Conservation (phyloP, 2,888 invertebrate species). For the Chaetogeoica ovagalla region DNA sequence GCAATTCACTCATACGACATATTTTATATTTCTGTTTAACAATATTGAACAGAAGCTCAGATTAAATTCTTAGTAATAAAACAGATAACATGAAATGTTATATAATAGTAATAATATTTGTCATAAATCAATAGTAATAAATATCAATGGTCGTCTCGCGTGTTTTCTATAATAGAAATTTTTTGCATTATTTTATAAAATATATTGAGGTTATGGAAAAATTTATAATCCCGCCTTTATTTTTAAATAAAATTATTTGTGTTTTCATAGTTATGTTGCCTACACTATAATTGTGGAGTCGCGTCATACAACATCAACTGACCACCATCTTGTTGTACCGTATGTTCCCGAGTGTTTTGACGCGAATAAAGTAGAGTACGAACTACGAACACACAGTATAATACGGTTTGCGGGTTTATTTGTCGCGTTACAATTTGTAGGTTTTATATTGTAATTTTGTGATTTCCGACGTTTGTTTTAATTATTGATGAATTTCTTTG, state of each 20-base stretch:
- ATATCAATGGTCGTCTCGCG: too few relatives aligned
- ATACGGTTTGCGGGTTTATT: background rate
- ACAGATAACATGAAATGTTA: too few relatives aligned
- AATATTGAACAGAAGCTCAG: too few relatives aligned
- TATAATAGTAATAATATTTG: too few relatives aligned
- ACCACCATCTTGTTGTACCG: slow-evolving; percentile 41
- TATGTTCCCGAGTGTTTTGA: background rate
- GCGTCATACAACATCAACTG: slow-evolving; percentile 44
- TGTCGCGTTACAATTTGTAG: background rate
- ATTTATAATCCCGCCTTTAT: background rate
- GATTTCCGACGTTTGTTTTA: background rate
- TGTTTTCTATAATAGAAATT: too few relatives aligned
- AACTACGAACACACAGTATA: too few relatives aligned
- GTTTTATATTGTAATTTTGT: background rate
- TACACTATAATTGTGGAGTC: slow-evolving; percentile 24
- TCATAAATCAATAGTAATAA: too few relatives aligned
- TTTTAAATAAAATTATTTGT: background rate
- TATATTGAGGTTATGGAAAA: background rate
- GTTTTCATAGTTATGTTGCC: background rate
- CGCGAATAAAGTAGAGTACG: background rate
- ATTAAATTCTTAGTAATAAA: too few relatives aligned
- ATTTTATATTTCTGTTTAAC: too few relatives aligned
- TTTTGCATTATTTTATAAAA: too few relatives aligned
- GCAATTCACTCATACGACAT: too few relatives aligned
- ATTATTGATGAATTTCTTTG: background rate